Evolutionary conservation across 2,888 invertebrate species (phyloP), one percentile per base, ranked within the genome.

Genomic region (Rhamphomyia laevipes): DNA sequence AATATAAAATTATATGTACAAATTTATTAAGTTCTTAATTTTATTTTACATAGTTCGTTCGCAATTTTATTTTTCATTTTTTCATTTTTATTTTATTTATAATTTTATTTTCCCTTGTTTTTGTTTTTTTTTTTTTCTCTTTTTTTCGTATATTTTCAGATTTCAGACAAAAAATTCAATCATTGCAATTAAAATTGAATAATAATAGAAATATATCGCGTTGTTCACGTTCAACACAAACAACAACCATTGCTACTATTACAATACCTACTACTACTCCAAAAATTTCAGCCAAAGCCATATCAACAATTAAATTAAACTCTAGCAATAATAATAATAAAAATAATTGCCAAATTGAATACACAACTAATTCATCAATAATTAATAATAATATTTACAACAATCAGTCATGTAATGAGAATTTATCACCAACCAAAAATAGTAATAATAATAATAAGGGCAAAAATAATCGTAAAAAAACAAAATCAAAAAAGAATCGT

Each of bases 171-270:
- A 27, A 51, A 46, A 51, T 46, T 51, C 30, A 48, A 48, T 18
- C 17, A 40, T 40, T 27, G 23, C 40, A 40, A 44, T 50, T 45
- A 12, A 51, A 51, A 45, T 27, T 27, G 23, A 27, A 27, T 27
- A 27, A 27, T 27, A 27, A 27, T 27, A 18, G 45, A 47, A 47
- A 51, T 18, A 16, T 21, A 17, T 15, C 47, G 46, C 43, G 45
- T 42, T 47, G 50, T 37, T 51, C 53, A 47, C 49, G 49, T 48
- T 51, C 53, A 51, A 53, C 51, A 53, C 53, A 51, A 50, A 53
- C 51, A 50, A 51, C 53, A 53, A 53, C 53, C 7, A 38, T 4
- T 21, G 21, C 21, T 21, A 21, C 21, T 21, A 21, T 21, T 21
- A 21, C 21, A 4, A 21, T 7, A 7, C 23, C 23, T 27, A 27